A percentile compares a stretch with the other conserved stretches of the same genome.
Conservation (phyloP, 2,113 vertebrate species). For the Bos javanicus region DNA sequence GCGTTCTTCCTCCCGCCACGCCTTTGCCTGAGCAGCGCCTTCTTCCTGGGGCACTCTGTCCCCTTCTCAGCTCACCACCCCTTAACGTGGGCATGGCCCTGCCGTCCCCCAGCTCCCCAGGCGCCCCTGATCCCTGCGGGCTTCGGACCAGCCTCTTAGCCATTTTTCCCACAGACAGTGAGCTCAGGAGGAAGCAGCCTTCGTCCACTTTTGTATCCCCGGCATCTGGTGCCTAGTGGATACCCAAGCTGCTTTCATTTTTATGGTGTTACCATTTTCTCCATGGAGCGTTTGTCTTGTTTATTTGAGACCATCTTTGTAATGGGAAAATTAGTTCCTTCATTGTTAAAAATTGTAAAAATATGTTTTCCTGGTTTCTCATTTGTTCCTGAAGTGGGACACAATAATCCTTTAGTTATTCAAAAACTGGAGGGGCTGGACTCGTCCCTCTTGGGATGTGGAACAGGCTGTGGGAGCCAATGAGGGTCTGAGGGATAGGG, state of each 20-base stretch:
- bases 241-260: background rate
- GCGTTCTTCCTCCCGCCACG: accelerated
- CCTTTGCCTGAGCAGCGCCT: background rate
- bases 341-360: background rate
- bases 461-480: background rate
- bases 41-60: background rate
- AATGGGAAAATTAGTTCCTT: background rate
- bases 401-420: background rate
- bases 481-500: background rate
- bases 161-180: background rate
- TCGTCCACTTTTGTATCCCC: accelerated
- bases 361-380: background rate
- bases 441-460: background rate
- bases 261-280: background rate
- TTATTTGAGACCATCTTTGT: background rate
- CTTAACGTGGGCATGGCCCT: background rate
- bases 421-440: background rate
- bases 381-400: background rate
- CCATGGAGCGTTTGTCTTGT: background rate
- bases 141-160: background rate
- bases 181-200: background rate
- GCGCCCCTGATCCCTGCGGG: background rate
- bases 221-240: background rate
- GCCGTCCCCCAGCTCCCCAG: no score
- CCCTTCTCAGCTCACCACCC: background rate